Conservation (phyloP, 1,140 invertebrate genomes). For the Nephotettix cincticeps region DNA sequence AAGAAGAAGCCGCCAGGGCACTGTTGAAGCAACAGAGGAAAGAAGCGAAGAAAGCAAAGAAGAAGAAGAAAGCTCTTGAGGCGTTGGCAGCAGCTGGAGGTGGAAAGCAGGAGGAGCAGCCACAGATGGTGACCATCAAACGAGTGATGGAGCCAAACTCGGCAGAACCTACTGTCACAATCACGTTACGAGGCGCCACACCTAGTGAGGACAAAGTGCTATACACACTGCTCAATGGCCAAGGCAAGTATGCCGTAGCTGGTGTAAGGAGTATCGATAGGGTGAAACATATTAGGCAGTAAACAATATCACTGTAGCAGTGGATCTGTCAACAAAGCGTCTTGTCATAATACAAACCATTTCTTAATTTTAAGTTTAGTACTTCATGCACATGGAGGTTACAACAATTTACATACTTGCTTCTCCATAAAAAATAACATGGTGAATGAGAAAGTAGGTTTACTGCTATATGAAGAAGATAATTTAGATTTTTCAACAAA, state of each 20-base stretch:
- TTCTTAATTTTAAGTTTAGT: too few relatives aligned
- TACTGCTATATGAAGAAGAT: too few relatives aligned
- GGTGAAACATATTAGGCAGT: too few relatives aligned
- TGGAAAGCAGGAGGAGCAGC: conserved; percentile 44
- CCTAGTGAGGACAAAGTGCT: conserved; percentile 71
- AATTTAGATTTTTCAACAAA: too few relatives aligned
- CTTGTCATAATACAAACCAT: too few relatives aligned
- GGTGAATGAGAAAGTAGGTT: too few relatives aligned
- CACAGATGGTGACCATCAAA: conserved; percentile 72
- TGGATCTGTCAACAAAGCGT: too few relatives aligned
- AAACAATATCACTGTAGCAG: too few relatives aligned
- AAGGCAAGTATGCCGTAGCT: conserved; percentile 38
- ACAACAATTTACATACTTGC: too few relatives aligned
- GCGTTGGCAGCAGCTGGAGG: conserved; percentile 31
- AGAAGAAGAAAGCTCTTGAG: conserved; percentile 33
- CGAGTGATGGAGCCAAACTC: conserved; percentile 63
- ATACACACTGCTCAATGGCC: conserved; percentile 69
- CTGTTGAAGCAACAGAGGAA: conserved; percentile 39
- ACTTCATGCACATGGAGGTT: too few relatives aligned
- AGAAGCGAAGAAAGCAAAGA: conserved; percentile 48
- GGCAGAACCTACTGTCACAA: conserved; percentile 69
- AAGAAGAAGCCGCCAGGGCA: conserved; percentile 12
- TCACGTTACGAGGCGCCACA: conserved; percentile 70
- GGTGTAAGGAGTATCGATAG: too few relatives aligned
- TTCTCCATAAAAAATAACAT: too few relatives aligned